Evolutionary conservation across 2,113 vertebrate species (phyloP).

Genomic region (Plotosus lineatus): DNA sequence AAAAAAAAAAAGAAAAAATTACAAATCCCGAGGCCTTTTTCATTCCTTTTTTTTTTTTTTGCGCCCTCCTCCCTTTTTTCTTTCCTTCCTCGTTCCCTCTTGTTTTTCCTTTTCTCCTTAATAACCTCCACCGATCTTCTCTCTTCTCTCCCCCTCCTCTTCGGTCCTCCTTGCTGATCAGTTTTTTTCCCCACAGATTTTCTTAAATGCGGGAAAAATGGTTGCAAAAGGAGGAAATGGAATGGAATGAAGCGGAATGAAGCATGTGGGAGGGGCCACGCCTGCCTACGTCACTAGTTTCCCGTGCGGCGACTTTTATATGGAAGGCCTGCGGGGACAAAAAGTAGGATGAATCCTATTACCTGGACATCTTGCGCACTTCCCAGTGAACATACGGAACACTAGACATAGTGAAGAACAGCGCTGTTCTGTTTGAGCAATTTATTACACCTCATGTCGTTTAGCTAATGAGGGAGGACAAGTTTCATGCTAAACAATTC

Average conservation of each 20-base stretch:
- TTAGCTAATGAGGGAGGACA: background rate
- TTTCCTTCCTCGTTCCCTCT: background rate
- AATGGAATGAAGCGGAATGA: constrained; percentile 57
- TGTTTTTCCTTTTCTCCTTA: background rate
- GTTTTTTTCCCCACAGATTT: constrained; percentile 46
- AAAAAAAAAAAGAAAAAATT: background rate
- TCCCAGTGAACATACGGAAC: background rate
- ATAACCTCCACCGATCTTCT: background rate
- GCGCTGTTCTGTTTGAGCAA: background rate
- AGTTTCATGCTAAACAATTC: background rate
- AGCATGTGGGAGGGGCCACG: constrained; percentile 56
- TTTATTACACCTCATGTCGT: background rate
- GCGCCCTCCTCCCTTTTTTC: background rate
- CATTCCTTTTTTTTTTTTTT: background rate
- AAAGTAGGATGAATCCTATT: background rate
- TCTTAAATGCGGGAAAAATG: constrained; percentile 59
- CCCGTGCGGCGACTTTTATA: constrained; percentile 9
- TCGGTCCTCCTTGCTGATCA: constrained; percentile 17
- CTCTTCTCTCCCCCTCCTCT: constrained; percentile 17
- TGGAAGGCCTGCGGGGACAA: constrained; percentile 28
- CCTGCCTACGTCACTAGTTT: constrained; percentile 55
- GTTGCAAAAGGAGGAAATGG: constrained; percentile 53
- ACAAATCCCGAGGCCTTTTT: constrained; percentile 3
- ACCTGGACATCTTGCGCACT: background rate
- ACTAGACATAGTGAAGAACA: background rate